Evolutionary conservation across 1,140 invertebrate species (phyloP), one percentile per base, ranked within the genome.

Genomic region (Phthorimaea operculella): DNA sequence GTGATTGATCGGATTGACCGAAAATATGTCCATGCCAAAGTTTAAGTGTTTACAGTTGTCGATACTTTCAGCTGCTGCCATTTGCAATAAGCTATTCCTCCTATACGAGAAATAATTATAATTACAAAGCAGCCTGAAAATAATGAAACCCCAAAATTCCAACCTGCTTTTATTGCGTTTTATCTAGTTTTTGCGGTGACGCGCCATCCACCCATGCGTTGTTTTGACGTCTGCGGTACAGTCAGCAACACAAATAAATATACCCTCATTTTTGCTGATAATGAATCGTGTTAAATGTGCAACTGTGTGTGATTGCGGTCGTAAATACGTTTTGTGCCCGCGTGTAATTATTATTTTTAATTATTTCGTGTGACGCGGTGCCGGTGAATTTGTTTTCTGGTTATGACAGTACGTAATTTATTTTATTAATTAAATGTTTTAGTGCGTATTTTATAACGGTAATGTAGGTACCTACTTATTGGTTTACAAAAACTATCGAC

Each of bases 211-310:
- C 49, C 49, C 55, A 49, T 61, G 62, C 36, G 63, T 67, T 70
- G 73, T 73, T 73, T 70, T 82, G 79, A 79, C 79, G 62, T 68
- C 55, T 72, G 75, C 62, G 75, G 66, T 60, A 11, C 11, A 55
- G 59, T 21, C 42, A 62, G 54, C 60, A 54, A 63, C 52, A 58
- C 66, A 75, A 72, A 83, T 74, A 81, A 74, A 79, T 74, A 78
- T 78, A 76, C 68, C 71, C 74, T 76, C 75, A 83, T 83, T 81
- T 83, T 83, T 83, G 79, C 69, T 79, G 67, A 80, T 81, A 81
- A 83, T 79, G 75, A 83, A 76, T 79, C 60, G 69, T 58, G 59
- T 63, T 70, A 62, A 70, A 79, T 74, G 72, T 70, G 66, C 75
- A 74, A 70, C 69, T 83, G 78, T 68, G 68, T 70, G 68, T 83